Evolutionary conservation across 2,888 invertebrate genomes (phyloP).

Genomic region (Taenaris catops): DNA sequence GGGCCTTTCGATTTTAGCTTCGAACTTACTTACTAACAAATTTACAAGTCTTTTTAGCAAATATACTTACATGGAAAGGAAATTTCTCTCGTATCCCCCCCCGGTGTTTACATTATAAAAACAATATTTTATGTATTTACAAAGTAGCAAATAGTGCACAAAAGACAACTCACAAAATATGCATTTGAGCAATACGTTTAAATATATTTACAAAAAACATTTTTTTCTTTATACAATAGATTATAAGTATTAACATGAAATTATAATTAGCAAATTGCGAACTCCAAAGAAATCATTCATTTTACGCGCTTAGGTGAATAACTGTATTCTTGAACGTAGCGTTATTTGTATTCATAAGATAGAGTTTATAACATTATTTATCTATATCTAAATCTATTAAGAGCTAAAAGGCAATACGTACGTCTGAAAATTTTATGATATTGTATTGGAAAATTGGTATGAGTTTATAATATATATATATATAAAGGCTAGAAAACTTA

Average conservation of each 20-base stretch:
- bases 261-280: conserved; percentile 28
- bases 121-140: conserved; percentile 56
- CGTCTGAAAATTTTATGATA: too few species aligned
- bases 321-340: conserved; percentile 14
- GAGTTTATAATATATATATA: too few species aligned
- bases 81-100: conserved; percentile 55
- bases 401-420: too few species aligned
- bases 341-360: conserved; percentile 21
- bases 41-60: conserved; percentile 33
- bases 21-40: conserved; percentile 44
- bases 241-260: conserved; percentile 34
- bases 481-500: too few species aligned
- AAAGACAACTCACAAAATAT: conserved; percentile 78
- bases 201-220: conserved; percentile 70
- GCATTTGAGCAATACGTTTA: conserved; percentile 77
- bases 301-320: too few species aligned
- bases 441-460: too few species aligned
- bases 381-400: conserved; percentile 21
- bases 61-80: conserved; percentile 37
- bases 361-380: conserved; percentile 9
- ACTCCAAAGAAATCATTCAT: conserved; percentile 19
- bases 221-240: conserved; percentile 39
- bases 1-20: conserved; percentile 64
- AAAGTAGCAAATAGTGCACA: conserved; percentile 76
- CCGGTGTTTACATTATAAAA: conserved; percentile 48